phyloP scores from a whole-genome alignment of 2,113 vertebrate species.

The Eira barbara region DNA sequence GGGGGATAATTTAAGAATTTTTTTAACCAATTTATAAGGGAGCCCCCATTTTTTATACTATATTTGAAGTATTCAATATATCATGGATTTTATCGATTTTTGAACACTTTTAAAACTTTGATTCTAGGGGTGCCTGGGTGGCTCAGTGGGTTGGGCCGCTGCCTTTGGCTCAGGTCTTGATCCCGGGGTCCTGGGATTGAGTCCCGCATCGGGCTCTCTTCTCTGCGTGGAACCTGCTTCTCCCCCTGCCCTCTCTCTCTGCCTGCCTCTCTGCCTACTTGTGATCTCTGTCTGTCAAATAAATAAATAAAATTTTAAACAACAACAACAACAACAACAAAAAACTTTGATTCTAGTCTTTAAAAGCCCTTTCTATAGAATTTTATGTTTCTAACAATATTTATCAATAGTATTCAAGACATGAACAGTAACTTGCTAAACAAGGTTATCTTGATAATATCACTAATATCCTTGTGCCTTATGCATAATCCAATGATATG shows the following conservation, averaged over 20 bases:
- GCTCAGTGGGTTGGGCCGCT: too few relatives aligned
- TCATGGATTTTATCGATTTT: background rate
- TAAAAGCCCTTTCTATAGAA: background rate
- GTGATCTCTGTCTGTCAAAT: too few relatives aligned
- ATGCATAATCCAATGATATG: background rate
- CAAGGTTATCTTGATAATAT: background rate
- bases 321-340: too few relatives aligned
- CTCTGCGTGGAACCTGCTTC: too few relatives aligned
- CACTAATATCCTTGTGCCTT: background rate
- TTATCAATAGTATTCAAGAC: background rate
- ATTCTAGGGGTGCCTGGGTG: background rate
- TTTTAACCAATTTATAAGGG: background rate
- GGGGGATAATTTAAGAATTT: background rate
- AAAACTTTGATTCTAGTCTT: background rate
- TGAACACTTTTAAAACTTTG: background rate
- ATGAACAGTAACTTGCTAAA: background rate
- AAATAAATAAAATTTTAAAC: too few relatives aligned
- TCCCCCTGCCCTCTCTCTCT: too few relatives aligned
- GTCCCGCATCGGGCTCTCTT: too few relatives aligned
- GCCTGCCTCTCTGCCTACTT: too few relatives aligned
- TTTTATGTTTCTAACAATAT: background rate
- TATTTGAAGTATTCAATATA: background rate
- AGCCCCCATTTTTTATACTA: background rate
- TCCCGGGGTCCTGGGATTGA: too few relatives aligned
- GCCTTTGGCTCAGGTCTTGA: too few relatives aligned